A percentile compares a stretch with the other conserved stretches of the same genome.
Conservation (phyloP, 1,140 invertebrate species). For the Diorhabda carinulata region DNA sequence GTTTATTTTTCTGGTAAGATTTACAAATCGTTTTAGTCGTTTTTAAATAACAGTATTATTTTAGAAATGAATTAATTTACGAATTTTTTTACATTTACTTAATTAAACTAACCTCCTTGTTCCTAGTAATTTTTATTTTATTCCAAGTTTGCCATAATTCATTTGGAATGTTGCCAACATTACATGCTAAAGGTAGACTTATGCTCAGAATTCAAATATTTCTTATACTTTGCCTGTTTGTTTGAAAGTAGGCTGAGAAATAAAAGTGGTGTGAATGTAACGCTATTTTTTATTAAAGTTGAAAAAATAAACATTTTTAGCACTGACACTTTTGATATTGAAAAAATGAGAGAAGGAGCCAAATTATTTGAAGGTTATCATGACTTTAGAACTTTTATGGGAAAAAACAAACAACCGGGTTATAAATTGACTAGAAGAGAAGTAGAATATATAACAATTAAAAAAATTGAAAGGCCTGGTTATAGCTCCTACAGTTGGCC, state of each 20-base stretch:
- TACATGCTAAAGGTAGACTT: too few species aligned
- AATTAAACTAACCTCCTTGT: too few species aligned
- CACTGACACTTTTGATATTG: constrained; percentile 55
- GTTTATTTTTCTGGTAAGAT: constrained; percentile 50
- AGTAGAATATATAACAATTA: constrained; percentile 52
- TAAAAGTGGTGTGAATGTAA: too few species aligned
- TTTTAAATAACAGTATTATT: too few species aligned
- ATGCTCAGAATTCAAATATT: constrained; percentile 9
- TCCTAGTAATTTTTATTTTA: too few species aligned
- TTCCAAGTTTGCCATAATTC: too few species aligned
- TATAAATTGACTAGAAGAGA: constrained; percentile 47
- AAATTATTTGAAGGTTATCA: constrained; percentile 59
- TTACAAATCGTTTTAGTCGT: background rate
- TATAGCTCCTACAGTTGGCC: constrained; percentile 39
- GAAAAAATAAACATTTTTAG: constrained; percentile 44
- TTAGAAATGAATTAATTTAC: too few species aligned
- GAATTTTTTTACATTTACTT: too few species aligned
- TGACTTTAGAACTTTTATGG: constrained; percentile 67
- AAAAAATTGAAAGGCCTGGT: constrained; percentile 23
- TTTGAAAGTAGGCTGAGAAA: background rate
- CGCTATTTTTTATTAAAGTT: too few species aligned
- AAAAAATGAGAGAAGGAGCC: constrained; percentile 53
- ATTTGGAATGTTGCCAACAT: too few species aligned
- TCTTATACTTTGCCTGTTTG: constrained; percentile 15
- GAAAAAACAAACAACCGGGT: constrained; percentile 43